Evolutionary conservation across 37 sponge, comb jelly and placozoan species (phyloP), one percentile per base, ranked within the genome.

Genomic region (Crambe crambe): DNA sequence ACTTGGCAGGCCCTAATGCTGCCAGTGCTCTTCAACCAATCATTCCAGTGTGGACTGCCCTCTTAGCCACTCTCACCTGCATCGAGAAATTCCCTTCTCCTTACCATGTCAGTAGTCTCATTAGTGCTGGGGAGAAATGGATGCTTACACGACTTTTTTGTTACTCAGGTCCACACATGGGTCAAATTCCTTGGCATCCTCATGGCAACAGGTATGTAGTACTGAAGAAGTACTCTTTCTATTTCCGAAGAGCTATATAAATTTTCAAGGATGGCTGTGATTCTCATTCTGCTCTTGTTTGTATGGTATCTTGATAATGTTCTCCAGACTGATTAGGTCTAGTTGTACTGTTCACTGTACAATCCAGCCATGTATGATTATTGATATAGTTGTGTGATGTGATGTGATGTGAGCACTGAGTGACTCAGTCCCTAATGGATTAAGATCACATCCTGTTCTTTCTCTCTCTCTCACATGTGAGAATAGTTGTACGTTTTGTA

Each of bases 1-100:
- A 85, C 76, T 77, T 38, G 58, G 87, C 80, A 23, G 90, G 94
- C 31, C 85, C 94, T 21, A 68, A 89, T 59, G 73, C 77, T 38
- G 79, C 94, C 58, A 82, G 89, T 39, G 83, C 77, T 25, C 85
- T 93, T 51, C 94, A 82, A 64, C 80, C 80, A 35, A 69, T 54
- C 80, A 80, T 69, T 57, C 80, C 80, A 2, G 82, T 81, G 47
- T 73, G 73, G 82, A 73, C 82, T 21, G 22, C 65, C 20, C 18
- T 81, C 20, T 42, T 73, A 37, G 82, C 82, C 35, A 37, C 35
- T 10, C 26, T 56, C 57, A 67, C 68, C 1, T 83, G 68, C 62
- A 83, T 57, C 22, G 68, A 83, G 41, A 75, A 60, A 31, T 2
- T 68, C 5, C 70, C 80, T 32, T 69, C 78, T 22, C 74, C 74